Percentiles rank a stretch among this genome's conserved stretches.
Evolutionary conservation across 2,113 vertebrate species (phyloP).

Genomic region (Platycercus adscitus): DNA sequence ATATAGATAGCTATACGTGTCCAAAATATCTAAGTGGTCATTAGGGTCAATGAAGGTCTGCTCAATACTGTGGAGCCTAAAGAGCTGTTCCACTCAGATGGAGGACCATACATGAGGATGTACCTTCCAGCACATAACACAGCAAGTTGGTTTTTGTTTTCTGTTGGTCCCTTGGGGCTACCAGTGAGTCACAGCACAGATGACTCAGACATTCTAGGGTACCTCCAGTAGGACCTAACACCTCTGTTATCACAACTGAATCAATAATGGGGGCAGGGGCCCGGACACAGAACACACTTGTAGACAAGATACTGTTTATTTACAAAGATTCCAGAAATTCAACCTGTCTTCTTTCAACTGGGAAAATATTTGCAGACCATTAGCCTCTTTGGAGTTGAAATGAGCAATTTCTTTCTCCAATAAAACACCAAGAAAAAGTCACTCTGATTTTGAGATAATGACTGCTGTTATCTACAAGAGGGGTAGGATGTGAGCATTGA

Average conservation of each 20-base stretch:
- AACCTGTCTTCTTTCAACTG: background rate
- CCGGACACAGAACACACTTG: fast-evolving
- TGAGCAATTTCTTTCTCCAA: background rate
- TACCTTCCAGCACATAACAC: background rate
- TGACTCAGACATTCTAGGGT: too few species aligned
- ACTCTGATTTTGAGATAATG: background rate
- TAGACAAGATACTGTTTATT: background rate
- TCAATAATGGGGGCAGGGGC: background rate
- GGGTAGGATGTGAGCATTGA: background rate
- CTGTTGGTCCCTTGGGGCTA: background rate
- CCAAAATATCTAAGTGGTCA: background rate
- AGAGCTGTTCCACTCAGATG: background rate
- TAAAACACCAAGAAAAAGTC: background rate
- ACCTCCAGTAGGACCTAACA: background rate
- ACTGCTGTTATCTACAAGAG: background rate
- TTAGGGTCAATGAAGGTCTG: background rate
- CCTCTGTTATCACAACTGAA: background rate
- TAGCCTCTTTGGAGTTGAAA: background rate
- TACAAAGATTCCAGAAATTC: background rate
- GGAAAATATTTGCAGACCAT: background rate
- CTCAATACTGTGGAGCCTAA: fast-evolving
- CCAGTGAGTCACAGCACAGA: background rate
- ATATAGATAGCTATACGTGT: fast-evolving
- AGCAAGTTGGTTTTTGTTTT: background rate
- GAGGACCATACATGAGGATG: background rate